These are phyloP conservation scores for Oxyteleia sp. DNA, from an alignment of 2,888 invertebrate species.

Conservation along the genomic window DNA sequence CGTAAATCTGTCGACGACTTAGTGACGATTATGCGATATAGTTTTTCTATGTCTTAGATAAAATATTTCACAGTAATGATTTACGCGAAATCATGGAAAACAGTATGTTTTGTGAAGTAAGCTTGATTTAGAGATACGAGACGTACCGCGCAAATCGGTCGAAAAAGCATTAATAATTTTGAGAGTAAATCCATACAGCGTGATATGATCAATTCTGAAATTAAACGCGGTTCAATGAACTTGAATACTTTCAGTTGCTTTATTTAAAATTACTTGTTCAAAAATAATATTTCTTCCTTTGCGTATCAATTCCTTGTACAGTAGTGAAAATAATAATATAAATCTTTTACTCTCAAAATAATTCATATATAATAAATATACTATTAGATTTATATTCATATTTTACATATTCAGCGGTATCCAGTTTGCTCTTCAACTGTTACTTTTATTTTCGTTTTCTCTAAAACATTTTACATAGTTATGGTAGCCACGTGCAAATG, in stretches of 20 bases:
- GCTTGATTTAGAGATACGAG: conserved; percentile 25
- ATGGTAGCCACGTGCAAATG: conserved; percentile 69
- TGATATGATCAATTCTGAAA: conserved; percentile 47
- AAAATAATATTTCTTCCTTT: conserved; percentile 65
- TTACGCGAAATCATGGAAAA: no score
- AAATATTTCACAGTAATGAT: no score
- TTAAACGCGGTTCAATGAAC: conserved; percentile 46
- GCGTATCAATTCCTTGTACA: conserved; percentile 68
- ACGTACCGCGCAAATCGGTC: conserved; percentile 30
- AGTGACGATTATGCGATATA: no score
- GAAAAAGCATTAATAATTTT: conserved; percentile 53
- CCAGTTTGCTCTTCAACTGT: conserved; percentile 43
- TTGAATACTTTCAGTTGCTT: conserved; percentile 58
- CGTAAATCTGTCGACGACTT: no score
- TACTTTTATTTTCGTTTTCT: conserved; percentile 39
- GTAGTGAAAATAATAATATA: conserved; percentile 67
- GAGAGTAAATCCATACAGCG: conserved; percentile 59
- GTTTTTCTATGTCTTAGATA: no score
- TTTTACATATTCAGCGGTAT: conserved; percentile 69
- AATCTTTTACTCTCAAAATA: conserved; percentile 74
- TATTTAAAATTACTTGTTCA: conserved; percentile 56
- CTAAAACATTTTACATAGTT: conserved; percentile 65
- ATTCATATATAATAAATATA: conserved; percentile 70
- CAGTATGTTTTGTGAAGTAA: not conserved
- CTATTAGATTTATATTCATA: conserved; percentile 68